These are phyloP conservation scores for Brachionus koreanus DNA, from an alignment of 1,140 invertebrate genomes.

Conservation along the genomic window DNA sequence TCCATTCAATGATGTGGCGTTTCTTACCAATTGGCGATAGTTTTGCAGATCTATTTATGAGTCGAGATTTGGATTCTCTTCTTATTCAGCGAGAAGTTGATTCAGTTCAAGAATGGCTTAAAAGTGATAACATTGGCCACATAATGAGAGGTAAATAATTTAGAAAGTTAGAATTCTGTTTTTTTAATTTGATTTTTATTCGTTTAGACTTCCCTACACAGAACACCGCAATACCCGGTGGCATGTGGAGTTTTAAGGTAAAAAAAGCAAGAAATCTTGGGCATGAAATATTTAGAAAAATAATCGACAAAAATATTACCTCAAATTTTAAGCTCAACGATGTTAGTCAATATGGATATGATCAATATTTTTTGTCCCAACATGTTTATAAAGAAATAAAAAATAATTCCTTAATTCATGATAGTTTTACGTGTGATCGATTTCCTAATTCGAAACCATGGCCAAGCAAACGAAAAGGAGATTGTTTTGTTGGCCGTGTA, in stretches of 20 bases:
- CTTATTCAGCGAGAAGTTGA: not conserved
- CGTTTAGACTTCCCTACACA: not conserved
- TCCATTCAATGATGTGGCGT: not conserved
- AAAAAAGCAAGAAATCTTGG: not conserved
- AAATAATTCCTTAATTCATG: not conserved
- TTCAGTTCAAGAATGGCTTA: slow-evolving; percentile 17
- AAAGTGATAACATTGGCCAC: not conserved
- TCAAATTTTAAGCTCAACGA: not conserved
- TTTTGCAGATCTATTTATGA: not conserved
- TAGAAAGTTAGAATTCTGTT: not conserved
- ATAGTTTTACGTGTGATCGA: not conserved
- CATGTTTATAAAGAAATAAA: slow-evolving; percentile 11
- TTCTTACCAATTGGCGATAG: slow-evolving; percentile 6
- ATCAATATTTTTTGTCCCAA: slow-evolving; percentile 29
- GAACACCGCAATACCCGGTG: not conserved
- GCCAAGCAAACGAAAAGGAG: not conserved
- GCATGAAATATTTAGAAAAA: not conserved
- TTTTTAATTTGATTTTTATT: not conserved
- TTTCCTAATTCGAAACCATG: slow-evolving; percentile 19
- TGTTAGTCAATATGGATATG: not conserved
- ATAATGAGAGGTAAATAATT: slow-evolving; percentile 4
- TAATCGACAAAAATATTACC: not conserved
- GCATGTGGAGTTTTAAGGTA: slow-evolving; percentile 39
- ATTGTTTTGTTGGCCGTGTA: slow-evolving; percentile 14
- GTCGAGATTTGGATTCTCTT: slow-evolving; percentile 15